These are phyloP conservation scores for Crotalus viridis DNA, from an alignment of 2,113 vertebrate species.

Conservation along the genomic window DNA sequence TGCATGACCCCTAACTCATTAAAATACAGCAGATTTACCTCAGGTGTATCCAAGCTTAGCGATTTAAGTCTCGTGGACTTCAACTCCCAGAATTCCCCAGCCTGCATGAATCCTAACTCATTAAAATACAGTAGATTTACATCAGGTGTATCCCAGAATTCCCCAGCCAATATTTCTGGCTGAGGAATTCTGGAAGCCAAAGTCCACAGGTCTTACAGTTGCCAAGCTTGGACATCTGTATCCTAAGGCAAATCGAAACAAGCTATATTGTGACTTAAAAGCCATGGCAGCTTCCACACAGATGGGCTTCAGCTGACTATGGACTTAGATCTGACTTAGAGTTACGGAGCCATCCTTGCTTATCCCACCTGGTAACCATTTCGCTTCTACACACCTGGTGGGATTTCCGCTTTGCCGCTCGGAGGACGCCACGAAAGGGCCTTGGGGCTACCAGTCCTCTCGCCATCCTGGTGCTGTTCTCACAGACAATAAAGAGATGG, in stretches of 20 bases:
- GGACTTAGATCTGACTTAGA: background rate
- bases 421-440: constrained; percentile 56
- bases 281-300: background rate
- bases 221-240: background rate
- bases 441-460: constrained; percentile 32
- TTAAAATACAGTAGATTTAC: no score
- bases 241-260: background rate
- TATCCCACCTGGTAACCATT: background rate
- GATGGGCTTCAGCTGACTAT: background rate
- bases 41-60: background rate
- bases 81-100: background rate
- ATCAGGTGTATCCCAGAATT: background rate
- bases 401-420: constrained; percentile 59
- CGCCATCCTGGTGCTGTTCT: constrained; percentile 34
- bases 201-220: background rate
- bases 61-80: background rate
- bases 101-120: no score
- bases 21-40: no score
- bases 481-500: constrained; percentile 61
- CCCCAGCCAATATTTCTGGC: no score
- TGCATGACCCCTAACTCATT: no score
- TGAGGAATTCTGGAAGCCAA: background rate
- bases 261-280: background rate
- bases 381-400: constrained; percentile 67
- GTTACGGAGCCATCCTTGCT: background rate